phyloP scores from a whole-genome alignment of 2,888 invertebrate genomes.

The Doris montereyensis region DNA sequence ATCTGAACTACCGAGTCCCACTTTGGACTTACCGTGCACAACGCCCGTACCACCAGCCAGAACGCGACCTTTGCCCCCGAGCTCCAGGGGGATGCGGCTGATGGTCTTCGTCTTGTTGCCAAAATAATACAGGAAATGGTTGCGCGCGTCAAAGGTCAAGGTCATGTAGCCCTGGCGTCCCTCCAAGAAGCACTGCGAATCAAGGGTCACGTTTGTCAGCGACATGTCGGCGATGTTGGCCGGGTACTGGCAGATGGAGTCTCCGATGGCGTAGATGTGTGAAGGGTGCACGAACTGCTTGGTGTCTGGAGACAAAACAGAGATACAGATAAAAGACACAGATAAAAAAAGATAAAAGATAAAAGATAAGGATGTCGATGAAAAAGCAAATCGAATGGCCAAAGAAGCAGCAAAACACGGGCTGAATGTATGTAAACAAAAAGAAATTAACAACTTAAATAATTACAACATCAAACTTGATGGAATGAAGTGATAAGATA shows the following conservation, averaged over 20 bases:
- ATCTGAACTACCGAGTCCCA: no score
- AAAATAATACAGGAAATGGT: conserved; percentile 61
- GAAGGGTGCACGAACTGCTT: conserved; percentile 73
- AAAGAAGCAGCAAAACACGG: no score
- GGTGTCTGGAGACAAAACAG: conserved; percentile 71
- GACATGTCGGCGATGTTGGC: conserved; percentile 68
- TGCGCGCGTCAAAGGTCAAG: conserved; percentile 57
- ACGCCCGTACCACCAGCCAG: conserved; percentile 64
- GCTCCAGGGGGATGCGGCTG: conserved; percentile 56
- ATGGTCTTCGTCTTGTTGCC: conserved; percentile 65
- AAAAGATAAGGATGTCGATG: no score
- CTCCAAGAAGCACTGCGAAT: conserved; percentile 77
- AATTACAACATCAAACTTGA: no score
- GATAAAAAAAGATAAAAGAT: no score
- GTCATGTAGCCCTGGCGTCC: conserved; percentile 70
- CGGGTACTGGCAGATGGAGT: conserved; percentile 70
- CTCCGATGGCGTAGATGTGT: conserved; percentile 64
- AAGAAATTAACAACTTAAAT: no score
- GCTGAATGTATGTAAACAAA: no score
- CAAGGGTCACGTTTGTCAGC: conserved; percentile 59
- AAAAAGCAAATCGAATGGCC: no score
- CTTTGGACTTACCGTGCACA: conserved; percentile 63
- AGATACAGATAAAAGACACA: no score
- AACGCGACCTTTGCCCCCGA: conserved; percentile 54
- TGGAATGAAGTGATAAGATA: no score